phyloP scores from a whole-genome alignment of 2,113 vertebrate genomes.

The Dasyornis broadbenti region DNA sequence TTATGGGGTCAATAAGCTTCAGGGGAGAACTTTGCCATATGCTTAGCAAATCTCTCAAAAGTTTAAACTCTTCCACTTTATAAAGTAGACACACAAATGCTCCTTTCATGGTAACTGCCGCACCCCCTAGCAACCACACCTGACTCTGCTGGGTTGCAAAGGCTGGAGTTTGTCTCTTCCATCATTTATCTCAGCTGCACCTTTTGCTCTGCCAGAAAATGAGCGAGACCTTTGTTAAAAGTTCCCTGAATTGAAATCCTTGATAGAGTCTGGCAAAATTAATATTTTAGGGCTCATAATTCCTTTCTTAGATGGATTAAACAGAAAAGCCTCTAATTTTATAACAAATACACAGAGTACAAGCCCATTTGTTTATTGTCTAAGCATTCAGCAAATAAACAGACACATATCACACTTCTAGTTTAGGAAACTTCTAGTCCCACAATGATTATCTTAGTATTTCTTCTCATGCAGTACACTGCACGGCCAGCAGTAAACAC shows the following conservation, averaged over 20 bases:
- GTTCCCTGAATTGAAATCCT: not conserved
- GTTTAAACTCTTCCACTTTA: not conserved
- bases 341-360: not conserved
- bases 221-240: not conserved
- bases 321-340: not conserved
- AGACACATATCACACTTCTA: not conserved
- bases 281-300: not conserved
- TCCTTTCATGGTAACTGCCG: not conserved
- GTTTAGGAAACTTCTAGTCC: not conserved
- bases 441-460: not conserved
- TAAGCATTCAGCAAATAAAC: not conserved
- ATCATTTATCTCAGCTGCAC: not conserved
- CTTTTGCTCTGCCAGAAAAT: not conserved
- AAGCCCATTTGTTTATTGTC: not conserved
- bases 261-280: not conserved
- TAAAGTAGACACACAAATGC: not conserved
- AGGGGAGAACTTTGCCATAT: slow-evolving; percentile 8
- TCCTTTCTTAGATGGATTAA: not conserved
- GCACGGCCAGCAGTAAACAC: not conserved
- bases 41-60: not conserved
- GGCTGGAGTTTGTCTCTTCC: not conserved
- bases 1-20: slow-evolving; percentile 20
- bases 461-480: not conserved
- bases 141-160: not conserved
- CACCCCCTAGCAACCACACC: not conserved